A percentile compares a stretch with the other conserved stretches of the same genome.
Conservation (phyloP, 2,113 vertebrate genomes). For the Tenrec ecaudatus region DNA sequence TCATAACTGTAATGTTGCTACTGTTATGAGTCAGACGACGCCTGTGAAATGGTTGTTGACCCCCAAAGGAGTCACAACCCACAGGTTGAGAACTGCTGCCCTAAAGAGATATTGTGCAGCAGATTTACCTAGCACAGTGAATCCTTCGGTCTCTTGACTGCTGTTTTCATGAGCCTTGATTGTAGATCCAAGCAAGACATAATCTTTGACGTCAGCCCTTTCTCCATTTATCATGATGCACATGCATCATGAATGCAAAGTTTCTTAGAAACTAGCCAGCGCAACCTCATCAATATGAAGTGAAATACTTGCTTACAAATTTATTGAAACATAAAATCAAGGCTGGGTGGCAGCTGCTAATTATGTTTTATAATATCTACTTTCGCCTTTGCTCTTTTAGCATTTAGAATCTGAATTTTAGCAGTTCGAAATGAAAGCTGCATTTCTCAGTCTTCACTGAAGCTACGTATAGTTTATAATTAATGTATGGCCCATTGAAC, state of each 20-base stretch:
- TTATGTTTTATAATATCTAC: neutral
- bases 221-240: neutral
- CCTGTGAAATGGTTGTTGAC: too few species aligned
- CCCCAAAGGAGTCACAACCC: too few species aligned
- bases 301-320: neutral
- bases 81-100: too few species aligned
- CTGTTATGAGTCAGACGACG: too few species aligned
- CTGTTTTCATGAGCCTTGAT: too few species aligned
- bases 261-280: slow-evolving; percentile 3
- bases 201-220: too few species aligned
- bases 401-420: neutral
- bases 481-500: neutral
- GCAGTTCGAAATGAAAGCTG: neutral
- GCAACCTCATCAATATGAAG: neutral
- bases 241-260: neutral
- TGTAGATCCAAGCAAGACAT: too few species aligned
- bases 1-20: too few species aligned
- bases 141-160: too few species aligned
- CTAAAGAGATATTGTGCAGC: too few species aligned
- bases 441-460: neutral
- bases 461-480: neutral
- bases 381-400: neutral
- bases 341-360: neutral
- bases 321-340: slow-evolving; percentile 11
- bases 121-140: too few species aligned